Evolutionary conservation across 2,888 invertebrate species (phyloP).

Genomic region (Drosophila paracracens): DNA sequence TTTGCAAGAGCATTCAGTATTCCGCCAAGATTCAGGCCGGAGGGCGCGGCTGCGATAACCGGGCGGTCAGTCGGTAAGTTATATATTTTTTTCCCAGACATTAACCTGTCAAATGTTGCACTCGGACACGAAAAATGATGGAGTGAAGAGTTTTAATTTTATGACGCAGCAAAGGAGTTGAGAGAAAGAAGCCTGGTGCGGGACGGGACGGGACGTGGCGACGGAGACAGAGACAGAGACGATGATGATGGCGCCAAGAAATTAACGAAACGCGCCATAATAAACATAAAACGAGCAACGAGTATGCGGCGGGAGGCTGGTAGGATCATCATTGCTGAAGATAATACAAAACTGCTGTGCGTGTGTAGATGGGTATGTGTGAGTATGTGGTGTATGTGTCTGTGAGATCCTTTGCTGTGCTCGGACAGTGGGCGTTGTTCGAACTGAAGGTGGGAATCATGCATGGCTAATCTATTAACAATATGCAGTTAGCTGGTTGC

Average conservation of each 20-base stretch:
- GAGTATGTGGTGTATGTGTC: not conserved
- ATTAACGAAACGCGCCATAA: constrained; percentile 80
- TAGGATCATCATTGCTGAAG: constrained; percentile 56
- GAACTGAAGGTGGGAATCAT: constrained; percentile 39
- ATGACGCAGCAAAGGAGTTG: constrained; percentile 79
- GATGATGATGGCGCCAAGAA: constrained; percentile 77
- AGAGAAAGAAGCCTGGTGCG: constrained; percentile 33
- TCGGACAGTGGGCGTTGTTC: constrained; percentile 44
- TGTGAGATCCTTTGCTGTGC: constrained; percentile 31
- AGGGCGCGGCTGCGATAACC: constrained; percentile 64
- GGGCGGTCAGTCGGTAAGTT: constrained; percentile 52
- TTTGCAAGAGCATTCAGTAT: constrained; percentile 33
- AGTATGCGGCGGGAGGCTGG: constrained; percentile 17
- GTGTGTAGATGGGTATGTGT: not conserved
- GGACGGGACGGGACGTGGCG: constrained; percentile 6
- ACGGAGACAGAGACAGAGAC: constrained; percentile 13
- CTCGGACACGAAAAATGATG: constrained; percentile 82
- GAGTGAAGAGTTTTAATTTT: constrained; percentile 83
- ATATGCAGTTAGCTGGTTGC: constrained; percentile 57
- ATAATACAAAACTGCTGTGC: constrained; percentile 27
- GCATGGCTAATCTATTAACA: constrained; percentile 66
- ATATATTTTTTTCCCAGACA: constrained; percentile 66
- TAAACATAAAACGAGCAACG: constrained; percentile 64
- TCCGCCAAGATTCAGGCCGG: constrained; percentile 34
- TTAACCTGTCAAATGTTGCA: constrained; percentile 83